Percentiles rank a stretch among this genome's conserved stretches.
Evolutionary conservation across 2,888 invertebrate genomes (phyloP).

Genomic region (Danaus chrysippus): DNA sequence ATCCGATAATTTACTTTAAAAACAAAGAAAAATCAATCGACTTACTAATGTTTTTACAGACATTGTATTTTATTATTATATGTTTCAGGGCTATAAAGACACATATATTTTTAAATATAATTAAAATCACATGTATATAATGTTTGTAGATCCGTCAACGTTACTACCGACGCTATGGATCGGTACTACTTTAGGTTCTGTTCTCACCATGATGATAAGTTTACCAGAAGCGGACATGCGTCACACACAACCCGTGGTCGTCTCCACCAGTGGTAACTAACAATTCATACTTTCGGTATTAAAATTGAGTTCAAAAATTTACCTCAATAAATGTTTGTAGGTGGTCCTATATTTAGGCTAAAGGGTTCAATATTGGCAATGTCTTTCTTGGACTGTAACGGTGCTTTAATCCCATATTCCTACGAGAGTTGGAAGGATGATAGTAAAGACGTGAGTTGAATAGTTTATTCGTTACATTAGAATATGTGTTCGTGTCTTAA

Average conservation of each 20-base stretch:
- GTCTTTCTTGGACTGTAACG: slow-evolving; percentile 97
- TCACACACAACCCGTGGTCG: slow-evolving; percentile 90
- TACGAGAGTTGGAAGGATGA: slow-evolving; percentile 97
- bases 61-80: not conserved
- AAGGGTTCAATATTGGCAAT: slow-evolving; percentile 96
- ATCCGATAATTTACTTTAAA: too few relatives aligned
- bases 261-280: slow-evolving; percentile 89
- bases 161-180: slow-evolving; percentile 96
- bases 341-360: slow-evolving; percentile 97
- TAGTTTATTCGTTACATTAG: too few relatives aligned
- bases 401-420: slow-evolving; percentile 93
- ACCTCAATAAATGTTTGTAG: slow-evolving; percentile 66
- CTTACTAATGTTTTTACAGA: not conserved
- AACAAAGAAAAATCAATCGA: not conserved
- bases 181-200: slow-evolving; percentile 97
- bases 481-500: not conserved
- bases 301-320: too few relatives aligned
- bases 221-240: slow-evolving; percentile 89
- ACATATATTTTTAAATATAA: too few relatives aligned
- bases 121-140: not conserved
- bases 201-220: slow-evolving; percentile 93
- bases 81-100: too few relatives aligned
- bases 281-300: not conserved
- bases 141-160: slow-evolving; percentile 86
- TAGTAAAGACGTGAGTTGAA: slow-evolving; percentile 79